Conservation (phyloP, 2,113 vertebrate genomes). For the Cacatua alba region DNA sequence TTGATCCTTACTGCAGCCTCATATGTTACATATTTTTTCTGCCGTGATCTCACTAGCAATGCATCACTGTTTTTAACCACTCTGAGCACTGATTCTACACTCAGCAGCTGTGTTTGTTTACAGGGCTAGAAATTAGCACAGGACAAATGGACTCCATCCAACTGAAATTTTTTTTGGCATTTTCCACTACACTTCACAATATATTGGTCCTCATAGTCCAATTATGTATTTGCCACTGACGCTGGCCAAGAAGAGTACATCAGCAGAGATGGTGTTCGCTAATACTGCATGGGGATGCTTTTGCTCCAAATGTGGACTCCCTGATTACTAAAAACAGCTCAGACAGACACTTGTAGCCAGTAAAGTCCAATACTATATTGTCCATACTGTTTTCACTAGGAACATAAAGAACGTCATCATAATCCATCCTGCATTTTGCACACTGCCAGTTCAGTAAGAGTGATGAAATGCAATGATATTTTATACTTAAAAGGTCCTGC, state of each 20-base stretch:
- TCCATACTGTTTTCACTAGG: background rate
- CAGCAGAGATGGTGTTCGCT: background rate
- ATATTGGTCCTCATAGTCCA: slow-evolving; percentile 66
- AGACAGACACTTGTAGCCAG: background rate
- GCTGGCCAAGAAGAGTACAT: slow-evolving; percentile 41
- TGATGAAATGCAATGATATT: background rate
- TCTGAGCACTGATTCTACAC: slow-evolving; percentile 66
- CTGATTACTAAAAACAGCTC: background rate
- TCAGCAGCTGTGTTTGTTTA: slow-evolving; percentile 86
- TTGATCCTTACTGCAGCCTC: slow-evolving; percentile 17
- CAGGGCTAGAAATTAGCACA: slow-evolving; percentile 73
- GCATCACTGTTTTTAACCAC: slow-evolving; percentile 63
- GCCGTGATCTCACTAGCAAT: slow-evolving; percentile 69
- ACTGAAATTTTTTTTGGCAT: slow-evolving; percentile 54
- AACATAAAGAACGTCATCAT: background rate
- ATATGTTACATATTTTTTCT: slow-evolving; percentile 55
- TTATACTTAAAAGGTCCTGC: background rate
- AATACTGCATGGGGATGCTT: background rate
- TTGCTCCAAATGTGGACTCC: background rate
- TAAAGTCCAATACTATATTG: background rate
- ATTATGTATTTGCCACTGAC: slow-evolving; percentile 50
- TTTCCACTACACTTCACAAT: slow-evolving; percentile 72
- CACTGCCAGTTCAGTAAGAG: background rate
- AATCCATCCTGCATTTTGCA: background rate
- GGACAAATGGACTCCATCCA: slow-evolving; percentile 72